Conservation (phyloP, 2,113 vertebrate genomes). For the Microcebus tavaratra region DNA sequence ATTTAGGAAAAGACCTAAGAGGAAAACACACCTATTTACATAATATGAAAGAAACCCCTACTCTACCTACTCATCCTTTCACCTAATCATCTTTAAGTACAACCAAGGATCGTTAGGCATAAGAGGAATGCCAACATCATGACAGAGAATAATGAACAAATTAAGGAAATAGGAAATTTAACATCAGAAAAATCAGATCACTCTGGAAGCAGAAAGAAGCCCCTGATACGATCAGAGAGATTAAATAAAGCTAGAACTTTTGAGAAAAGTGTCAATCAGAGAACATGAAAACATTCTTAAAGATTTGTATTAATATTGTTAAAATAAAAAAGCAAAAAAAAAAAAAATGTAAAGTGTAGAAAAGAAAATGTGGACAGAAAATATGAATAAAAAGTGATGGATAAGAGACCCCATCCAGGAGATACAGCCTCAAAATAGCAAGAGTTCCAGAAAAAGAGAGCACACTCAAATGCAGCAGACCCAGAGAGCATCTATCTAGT, state of each 20-base stretch:
- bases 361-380: background rate
- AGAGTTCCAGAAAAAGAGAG: background rate
- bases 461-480: background rate
- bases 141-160: background rate
- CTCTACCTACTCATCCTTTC: background rate
- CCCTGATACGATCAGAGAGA: background rate
- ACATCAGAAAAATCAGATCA: background rate
- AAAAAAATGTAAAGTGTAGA: background rate
- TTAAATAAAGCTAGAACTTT: background rate
- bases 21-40: background rate
- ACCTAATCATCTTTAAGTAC: background rate
- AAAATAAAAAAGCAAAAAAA: background rate
- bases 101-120: background rate
- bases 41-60: background rate
- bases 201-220: background rate
- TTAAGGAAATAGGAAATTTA: background rate
- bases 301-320: background rate
- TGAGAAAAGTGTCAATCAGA: background rate
- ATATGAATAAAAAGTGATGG: background rate
- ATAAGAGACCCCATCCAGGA: background rate
- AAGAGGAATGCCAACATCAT: background rate
- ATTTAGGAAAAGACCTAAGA: background rate
- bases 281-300: background rate
- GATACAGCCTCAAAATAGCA: background rate
- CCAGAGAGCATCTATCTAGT: fast-evolving